Evolutionary conservation across 2,888 invertebrate species (phyloP).

Genomic region (Harpalus rufipes): DNA sequence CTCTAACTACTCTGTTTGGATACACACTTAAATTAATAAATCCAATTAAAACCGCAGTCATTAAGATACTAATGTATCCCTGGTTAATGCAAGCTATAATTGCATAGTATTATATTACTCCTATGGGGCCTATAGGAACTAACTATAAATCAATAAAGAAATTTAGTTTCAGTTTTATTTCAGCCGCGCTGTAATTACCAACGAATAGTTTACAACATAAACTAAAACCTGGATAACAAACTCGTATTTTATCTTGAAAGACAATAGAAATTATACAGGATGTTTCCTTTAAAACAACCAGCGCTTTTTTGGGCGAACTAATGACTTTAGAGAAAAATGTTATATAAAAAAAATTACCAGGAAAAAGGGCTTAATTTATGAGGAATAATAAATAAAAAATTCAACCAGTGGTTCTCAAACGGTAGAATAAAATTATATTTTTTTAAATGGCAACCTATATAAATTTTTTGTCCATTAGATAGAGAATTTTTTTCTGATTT

Average conservation of each 20-base stretch:
- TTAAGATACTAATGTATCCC: constrained; percentile 61
- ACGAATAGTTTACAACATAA: background rate
- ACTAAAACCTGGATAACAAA: background rate
- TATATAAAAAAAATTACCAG: no score
- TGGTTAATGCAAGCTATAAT: constrained; percentile 34
- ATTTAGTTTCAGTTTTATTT: constrained; percentile 7
- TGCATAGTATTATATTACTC: constrained; percentile 21
- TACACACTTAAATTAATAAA: constrained; percentile 65
- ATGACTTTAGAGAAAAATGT: no score
- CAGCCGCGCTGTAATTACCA: background rate
- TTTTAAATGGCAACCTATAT: no score
- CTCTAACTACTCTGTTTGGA: constrained; percentile 55
- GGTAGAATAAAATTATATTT: no score
- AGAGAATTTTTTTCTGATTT: no score
- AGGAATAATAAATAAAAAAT: no score
- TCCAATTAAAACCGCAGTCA: constrained; percentile 60
- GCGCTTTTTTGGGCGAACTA: no score
- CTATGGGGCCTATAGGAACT: constrained; percentile 15
- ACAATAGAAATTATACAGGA: background rate
- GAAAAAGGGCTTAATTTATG: no score
- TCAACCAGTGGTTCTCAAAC: no score
- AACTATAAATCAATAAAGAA: constrained; percentile 29
- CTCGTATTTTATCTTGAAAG: background rate
- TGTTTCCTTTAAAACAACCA: no score
- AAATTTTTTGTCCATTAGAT: no score